These are phyloP conservation scores for Chaenodraco wilsoni DNA, from an alignment of 2,797 vertebrate species.

Conservation along the genomic window DNA sequence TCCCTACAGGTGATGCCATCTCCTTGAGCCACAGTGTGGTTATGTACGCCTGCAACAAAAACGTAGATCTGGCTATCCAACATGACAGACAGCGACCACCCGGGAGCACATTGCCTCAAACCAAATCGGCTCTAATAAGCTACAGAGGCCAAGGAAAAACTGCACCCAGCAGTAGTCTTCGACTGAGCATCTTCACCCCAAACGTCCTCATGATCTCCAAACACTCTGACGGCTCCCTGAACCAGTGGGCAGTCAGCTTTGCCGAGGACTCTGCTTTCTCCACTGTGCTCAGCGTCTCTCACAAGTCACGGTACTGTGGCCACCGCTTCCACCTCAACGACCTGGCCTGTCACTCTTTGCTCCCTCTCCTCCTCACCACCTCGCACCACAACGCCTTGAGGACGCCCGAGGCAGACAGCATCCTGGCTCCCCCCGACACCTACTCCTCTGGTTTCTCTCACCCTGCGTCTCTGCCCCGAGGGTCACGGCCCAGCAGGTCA, in stretches of 20 bases:
- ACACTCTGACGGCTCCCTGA: constrained; percentile 95
- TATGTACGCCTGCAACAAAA: constrained; percentile 98
- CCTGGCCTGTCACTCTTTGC: constrained; percentile 95
- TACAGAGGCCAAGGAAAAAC: constrained; percentile 90
- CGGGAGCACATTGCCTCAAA: constrained; percentile 85
- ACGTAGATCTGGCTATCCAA: constrained; percentile 95
- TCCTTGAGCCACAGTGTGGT: constrained; percentile 97
- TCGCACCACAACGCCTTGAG: constrained; percentile 95
- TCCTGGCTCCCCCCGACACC: constrained; percentile 59
- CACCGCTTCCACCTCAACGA: constrained; percentile 99
- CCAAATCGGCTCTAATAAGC: constrained; percentile 91
- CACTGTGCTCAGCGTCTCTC: constrained; percentile 96
- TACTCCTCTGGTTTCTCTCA: constrained; percentile 35
- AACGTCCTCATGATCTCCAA: constrained; percentile 99
- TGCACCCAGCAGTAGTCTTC: constrained; percentile 84
- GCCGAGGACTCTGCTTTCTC: constrained; percentile 97
- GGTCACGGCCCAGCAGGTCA: constrained; percentile 71
- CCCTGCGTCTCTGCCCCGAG: constrained; percentile 44
- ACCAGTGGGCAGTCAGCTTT: constrained; percentile 98
- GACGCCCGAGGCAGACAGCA: constrained; percentile 84
- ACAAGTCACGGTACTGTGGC: constrained; percentile 97
- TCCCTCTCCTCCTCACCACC: constrained; percentile 96
- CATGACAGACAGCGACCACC: constrained; percentile 92
- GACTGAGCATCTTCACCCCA: constrained; percentile 96
- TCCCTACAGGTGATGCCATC: constrained; percentile 95